Conservation (phyloP, 2,888 invertebrate genomes). For the Pristionchus fissidentatus region DNA sequence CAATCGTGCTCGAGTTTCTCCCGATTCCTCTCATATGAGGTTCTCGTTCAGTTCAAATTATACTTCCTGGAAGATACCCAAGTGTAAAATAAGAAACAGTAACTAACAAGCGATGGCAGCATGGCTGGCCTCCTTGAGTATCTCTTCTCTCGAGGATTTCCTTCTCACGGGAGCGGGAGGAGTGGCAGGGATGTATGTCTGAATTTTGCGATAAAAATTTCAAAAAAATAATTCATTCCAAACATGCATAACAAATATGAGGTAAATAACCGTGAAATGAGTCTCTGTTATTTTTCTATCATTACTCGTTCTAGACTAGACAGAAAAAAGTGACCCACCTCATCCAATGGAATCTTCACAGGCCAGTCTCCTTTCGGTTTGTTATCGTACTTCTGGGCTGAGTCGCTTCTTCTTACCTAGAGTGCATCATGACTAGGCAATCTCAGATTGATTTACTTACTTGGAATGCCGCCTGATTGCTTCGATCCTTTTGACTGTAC, state of each 20-base stretch:
- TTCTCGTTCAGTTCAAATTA: too few species aligned
- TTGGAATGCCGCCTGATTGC: too few species aligned
- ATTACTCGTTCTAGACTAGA: too few species aligned
- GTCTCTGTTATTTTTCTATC: too few species aligned
- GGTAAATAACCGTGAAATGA: too few species aligned
- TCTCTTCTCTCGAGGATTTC: slow-evolving; percentile 34
- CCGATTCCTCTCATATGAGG: too few species aligned
- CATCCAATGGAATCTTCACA: slow-evolving; percentile 20
- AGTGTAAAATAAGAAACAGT: neutral
- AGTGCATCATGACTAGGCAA: too few species aligned
- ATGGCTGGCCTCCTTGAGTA: slow-evolving; percentile 31
- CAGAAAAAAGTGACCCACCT: too few species aligned
- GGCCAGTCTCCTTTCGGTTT: neutral
- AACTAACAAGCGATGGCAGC: slow-evolving; percentile 39
- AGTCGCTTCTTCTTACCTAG: slow-evolving; percentile 21
- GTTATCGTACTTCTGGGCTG: neutral
- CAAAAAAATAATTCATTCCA: neutral
- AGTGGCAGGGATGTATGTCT: slow-evolving; percentile 13
- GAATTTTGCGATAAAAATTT: neutral
- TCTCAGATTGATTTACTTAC: too few species aligned
- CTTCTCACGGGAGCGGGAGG: slow-evolving; percentile 25
- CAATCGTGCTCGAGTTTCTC: too few species aligned
- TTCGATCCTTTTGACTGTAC: too few species aligned
- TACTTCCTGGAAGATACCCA: neutral
- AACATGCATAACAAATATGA: too few species aligned